phyloP scores from a whole-genome alignment of 2,797 vertebrate species.

The Takifugu rubripes region DNA sequence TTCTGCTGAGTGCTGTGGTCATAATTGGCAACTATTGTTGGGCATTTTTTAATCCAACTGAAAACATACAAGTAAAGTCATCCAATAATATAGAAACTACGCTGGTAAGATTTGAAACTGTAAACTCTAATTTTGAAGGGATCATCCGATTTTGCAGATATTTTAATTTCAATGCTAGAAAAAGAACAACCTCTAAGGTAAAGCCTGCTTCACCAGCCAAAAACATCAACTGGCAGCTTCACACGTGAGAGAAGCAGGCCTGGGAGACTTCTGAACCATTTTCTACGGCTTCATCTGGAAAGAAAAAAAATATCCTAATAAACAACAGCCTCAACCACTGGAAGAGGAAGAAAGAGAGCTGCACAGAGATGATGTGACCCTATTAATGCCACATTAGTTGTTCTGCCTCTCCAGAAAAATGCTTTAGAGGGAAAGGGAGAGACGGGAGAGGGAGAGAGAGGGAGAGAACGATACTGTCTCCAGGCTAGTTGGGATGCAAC shows the following conservation, averaged over 20 bases:
- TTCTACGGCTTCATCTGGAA: conserved; percentile 64
- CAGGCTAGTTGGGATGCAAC: conserved; percentile 79
- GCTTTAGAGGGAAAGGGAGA: conserved; percentile 33
- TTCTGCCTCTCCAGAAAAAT: conserved; percentile 62
- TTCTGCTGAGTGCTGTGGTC: no score
- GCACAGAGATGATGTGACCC: conserved; percentile 72
- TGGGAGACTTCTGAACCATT: conserved; percentile 66
- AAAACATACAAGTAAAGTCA: no score
- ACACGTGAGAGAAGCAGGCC: conserved; percentile 61
- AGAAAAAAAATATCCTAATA: conserved; percentile 62
- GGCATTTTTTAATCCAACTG: no score
- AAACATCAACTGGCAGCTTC: conserved; percentile 63
- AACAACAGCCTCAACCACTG: conserved; percentile 67
- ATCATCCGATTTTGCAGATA: conserved; percentile 35
- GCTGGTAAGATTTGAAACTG: no score
- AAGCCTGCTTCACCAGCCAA: conserved; percentile 52
- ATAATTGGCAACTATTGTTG: no score
- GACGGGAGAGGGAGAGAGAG: conserved; percentile 11
- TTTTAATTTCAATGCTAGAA: conserved; percentile 46
- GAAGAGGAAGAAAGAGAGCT: conserved; percentile 65
- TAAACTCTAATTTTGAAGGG: conserved; percentile 3
- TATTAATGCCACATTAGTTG: conserved; percentile 76
- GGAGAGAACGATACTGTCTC: conserved; percentile 70
- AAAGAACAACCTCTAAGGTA: conserved; percentile 59
- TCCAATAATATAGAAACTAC: no score